These are phyloP conservation scores for Apis cerana DNA, from an alignment of 1,140 invertebrate genomes.

Conservation along the genomic window DNA sequence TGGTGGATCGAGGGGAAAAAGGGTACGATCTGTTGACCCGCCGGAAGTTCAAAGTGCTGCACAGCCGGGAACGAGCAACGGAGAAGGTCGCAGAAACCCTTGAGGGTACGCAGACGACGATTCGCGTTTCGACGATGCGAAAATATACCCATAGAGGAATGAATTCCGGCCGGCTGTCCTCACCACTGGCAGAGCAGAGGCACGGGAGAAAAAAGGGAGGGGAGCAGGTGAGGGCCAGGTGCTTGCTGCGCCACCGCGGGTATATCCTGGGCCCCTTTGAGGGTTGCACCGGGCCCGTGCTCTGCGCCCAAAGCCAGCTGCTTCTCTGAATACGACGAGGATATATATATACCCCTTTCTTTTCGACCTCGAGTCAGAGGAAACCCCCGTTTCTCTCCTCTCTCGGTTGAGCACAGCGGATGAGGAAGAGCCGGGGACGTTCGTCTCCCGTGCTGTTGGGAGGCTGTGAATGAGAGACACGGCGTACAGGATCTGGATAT, in stretches of 20 bases:
- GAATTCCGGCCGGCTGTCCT: slow-evolving; percentile 67
- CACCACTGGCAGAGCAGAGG: not conserved
- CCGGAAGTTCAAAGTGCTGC: not conserved
- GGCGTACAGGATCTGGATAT: not conserved
- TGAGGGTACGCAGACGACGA: not conserved
- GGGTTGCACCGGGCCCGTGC: slow-evolving; percentile 73
- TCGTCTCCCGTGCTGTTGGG: no score
- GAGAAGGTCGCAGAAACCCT: not conserved
- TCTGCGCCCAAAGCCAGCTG: slow-evolving; percentile 70
- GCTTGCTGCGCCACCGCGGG: slow-evolving; percentile 22
- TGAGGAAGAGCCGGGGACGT: not conserved
- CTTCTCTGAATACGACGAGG: slow-evolving; percentile 55
- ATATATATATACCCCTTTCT: not conserved
- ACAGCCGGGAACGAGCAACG: not conserved
- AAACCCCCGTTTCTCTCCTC: slow-evolving; percentile 36
- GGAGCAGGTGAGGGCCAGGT: slow-evolving; percentile 73
- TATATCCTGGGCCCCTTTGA: slow-evolving; percentile 57
- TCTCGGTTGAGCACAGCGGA: no score
- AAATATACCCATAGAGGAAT: slow-evolving; percentile 41
- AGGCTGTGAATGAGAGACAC: slow-evolving; percentile 1
- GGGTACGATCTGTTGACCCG: no score
- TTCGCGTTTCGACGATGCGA: slow-evolving; percentile 8
- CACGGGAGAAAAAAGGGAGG: slow-evolving; percentile 64
- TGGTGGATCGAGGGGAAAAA: no score
- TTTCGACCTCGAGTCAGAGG: slow-evolving; percentile 37